phyloP scores from a whole-genome alignment of 2,888 invertebrate genomes.

The Cerastis rubricosa region DNA sequence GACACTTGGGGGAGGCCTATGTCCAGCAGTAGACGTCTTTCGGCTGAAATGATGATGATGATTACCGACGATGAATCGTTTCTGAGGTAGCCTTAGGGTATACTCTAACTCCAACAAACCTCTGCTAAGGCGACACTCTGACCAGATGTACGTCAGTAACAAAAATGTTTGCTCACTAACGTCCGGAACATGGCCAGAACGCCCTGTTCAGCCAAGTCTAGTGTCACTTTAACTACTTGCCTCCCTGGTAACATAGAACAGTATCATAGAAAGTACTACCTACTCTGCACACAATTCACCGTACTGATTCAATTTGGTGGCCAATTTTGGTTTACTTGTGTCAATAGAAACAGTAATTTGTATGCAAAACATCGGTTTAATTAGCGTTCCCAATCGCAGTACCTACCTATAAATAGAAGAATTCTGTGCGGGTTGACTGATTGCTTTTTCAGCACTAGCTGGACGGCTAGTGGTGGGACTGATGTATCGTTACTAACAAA shows the following conservation, averaged over 20 bases:
- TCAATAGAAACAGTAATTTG: constrained; percentile 27
- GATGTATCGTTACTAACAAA: background rate
- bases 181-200: background rate
- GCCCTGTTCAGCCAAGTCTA: background rate
- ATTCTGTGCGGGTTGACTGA: constrained; percentile 12
- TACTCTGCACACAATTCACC: constrained; percentile 4
- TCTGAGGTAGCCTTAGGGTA: no score
- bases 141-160: background rate
- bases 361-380: constrained; percentile 48
- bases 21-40: no score
- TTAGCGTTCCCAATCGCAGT: constrained; percentile 14
- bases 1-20: no score
- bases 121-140: background rate
- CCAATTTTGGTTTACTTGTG: constrained; percentile 25
- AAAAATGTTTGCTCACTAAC: background rate
- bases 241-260: background rate
- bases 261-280: no score
- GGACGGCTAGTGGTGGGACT: background rate
- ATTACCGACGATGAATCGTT: no score
- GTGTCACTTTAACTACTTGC: background rate
- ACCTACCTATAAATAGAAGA: constrained; percentile 3
- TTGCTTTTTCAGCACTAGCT: background rate
- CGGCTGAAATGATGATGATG: no score
- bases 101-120: no score
- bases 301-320: constrained; percentile 21